Base-by-base conservation (phyloP, 2,797 vertebrate genomes). In the Salarias fasciatus region DNA sequence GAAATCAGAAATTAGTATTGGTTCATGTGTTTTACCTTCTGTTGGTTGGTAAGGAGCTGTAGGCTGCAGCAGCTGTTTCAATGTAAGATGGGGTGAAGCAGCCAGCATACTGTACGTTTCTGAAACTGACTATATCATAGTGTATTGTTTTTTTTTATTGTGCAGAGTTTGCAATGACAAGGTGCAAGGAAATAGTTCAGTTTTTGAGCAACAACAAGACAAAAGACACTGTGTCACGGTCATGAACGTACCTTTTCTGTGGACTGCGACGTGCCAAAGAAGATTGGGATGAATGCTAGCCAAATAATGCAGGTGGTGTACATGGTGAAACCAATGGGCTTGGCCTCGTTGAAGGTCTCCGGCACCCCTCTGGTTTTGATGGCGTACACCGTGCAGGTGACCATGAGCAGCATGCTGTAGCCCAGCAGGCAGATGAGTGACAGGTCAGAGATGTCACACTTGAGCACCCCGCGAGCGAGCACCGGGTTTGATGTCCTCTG, bases 301-400 rank as follows among this genome's bases (percentile, higher is more conserved):
- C 98, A 99, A 76, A 99, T 97, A 52, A 99, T 99, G 89, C 98
- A 99, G 80, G 98, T 99, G 76, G 98, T 99, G 88, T 99, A 99
- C 98, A 99, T 99, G 86, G 98, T 99, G 85, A 99, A 98, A 80
- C 98, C 98, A 8, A 99, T 99, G 82, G 97, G 97, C 87, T 99
- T 99, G 88, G 98, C 98, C 92, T 99, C 98, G 0, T 99, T 99
- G 94, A 99, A 99, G 88, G 97, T 98, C 93, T 99, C 97, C 0
- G 98, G 97, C 68, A 99, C 97, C 10, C 97, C 95, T 0, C 97
- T 94, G 15, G 97, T 98, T 93, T 99, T 99, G 87, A 99, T 99
- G 84, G 98, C 98, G 0, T 99, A 99, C 74, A 99, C 95, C 11
- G 98, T 99, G 86, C 98, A 99, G 11, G 97, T 99, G 87, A 99